Evolutionary conservation across 2,797 vertebrate genomes (phyloP), one percentile per base, ranked within the genome.

Genomic region (Poecile montanus): DNA sequence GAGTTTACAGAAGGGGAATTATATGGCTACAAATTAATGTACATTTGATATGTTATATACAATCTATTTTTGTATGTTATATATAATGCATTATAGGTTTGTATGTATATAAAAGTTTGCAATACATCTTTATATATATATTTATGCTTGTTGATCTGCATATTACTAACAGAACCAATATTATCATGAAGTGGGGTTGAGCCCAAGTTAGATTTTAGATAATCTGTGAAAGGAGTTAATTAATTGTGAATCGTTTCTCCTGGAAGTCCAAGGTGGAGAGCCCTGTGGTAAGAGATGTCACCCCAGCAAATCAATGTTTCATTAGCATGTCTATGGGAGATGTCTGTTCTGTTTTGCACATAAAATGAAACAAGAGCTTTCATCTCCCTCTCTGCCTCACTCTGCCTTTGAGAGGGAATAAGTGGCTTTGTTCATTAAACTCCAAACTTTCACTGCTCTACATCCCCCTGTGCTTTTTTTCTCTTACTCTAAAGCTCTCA

Each of bases 241-340:
- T 92, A 96, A 94, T 93, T 91, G 95, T 89, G 93, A 96, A 91
- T 93, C 14, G 9, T 93, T 94, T 93, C 91, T 95, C 88, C 88
- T 95, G 90, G 75, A 95, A 94, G 96, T 90, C 81, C 90, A 83
- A 40, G 75, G 90, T 93, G 93, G 75, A 95, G 88, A 91, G 93
- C 93, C 94, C 92, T 93, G 88, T 84, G 95, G 96, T 95, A 93
- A 91, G 68, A 95, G 82, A 76, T n/a, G 6, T 87, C 97, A 98
- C 97, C 97, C 97, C 96, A 97, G 96, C 97, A 78, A 97, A 98
- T 97, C 97, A 96, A 98, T 97, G 97, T 98, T 98, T 98, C 98
- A 98, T 99, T 99, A 98, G 98, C 98, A 98, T 98, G 98, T 98
- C 98, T 98, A 98, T 98, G 98, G 98, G 98, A 98, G 98, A 97